These are phyloP conservation scores for Aplysina aerophoba DNA, from an alignment of 37 sponge, comb jelly and placozoan species.

Conservation along the genomic window DNA sequence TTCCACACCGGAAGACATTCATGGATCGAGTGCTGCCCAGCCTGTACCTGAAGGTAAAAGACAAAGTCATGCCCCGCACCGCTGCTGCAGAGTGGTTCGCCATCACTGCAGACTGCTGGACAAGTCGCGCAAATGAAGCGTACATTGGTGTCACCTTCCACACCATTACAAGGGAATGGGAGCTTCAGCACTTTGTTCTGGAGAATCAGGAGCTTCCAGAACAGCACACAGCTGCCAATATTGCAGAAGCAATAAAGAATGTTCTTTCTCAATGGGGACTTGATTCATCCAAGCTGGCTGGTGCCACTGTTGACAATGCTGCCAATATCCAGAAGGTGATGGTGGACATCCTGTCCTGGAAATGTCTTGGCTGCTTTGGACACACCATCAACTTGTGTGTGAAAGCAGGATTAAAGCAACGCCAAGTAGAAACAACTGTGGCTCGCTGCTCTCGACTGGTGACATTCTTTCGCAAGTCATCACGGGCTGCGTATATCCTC, in stretches of 20 bases:
- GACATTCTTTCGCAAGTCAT: conserved; percentile 33
- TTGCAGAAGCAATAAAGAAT: conserved; percentile 11
- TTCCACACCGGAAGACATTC: conserved; percentile 41
- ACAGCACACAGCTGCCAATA: conserved; percentile 28
- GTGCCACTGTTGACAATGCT: conserved; percentile 38
- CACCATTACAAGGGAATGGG: not conserved
- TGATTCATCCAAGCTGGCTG: not conserved
- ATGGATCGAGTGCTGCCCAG: conserved; percentile 7
- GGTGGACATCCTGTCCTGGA: not conserved
- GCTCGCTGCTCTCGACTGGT: conserved; percentile 35
- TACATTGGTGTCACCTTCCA: conserved; percentile 45
- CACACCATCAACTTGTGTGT: conserved; percentile 37
- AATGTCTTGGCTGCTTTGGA: conserved; percentile 22
- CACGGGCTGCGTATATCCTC: conserved; percentile 5
- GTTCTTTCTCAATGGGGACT: conserved; percentile 29
- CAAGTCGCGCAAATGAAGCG: conserved; percentile 35
- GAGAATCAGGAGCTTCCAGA: conserved; percentile 45
- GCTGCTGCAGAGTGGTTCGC: conserved; percentile 3
- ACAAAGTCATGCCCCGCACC: not conserved
- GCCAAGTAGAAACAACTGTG: conserved; percentile 24
- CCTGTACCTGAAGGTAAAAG: conserved; percentile 28
- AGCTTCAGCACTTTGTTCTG: conserved; percentile 20
- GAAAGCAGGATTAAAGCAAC: not conserved
- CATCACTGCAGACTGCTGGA: conserved; percentile 49
- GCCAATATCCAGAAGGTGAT: conserved; percentile 10